Base-by-base conservation (phyloP, 2,113 vertebrate genomes). In the Cheilinus undulatus region DNA sequence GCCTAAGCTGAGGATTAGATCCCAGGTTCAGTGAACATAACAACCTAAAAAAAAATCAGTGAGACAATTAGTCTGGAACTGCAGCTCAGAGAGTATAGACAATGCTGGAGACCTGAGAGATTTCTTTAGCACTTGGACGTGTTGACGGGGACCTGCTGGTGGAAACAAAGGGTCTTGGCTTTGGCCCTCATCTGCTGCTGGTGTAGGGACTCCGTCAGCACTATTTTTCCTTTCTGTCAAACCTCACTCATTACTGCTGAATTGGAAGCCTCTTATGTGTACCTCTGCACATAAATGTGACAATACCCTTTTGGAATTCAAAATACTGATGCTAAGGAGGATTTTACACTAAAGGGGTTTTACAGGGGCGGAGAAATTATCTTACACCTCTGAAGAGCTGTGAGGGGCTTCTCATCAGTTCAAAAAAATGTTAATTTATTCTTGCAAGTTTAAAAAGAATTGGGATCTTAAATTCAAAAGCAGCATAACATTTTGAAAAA, bases 221-320 rank as follows among this genome's bases (percentile, higher is more conserved):
- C 91, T 93, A 94, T 91, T 89, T 90, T 93, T 91, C 93, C 93
- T 94, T n/a, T n/a, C 94, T 96, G 94, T 95, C 94, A 95, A 76
- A 89, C 87, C 93, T 91, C 91, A 85, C 92, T 96, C 92, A 95
- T 95, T 94, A 92, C 76, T 78, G 85, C 82, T 79, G 73, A 70
- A 81, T 85, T 80, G 70, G 81, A 88, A 69, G 83, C 73, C 67
- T 82, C 74, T 80, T 58, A 74, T 74, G 58, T 82, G 79, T 78
- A 85, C 71, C 82, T 88, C 74, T 14, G 67, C 69, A 70, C 60
- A 72, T 64, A 89, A 82, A 76, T 69, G 59, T 83, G 68, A 88
- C 83, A 92, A 90, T 84, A 87, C 80, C 69, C n/a, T n/a, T n/a
- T n/a, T 32, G 30, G 30, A 32, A 7, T 7, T 9, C 30, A 32